Percentiles rank a stretch among this genome's conserved stretches.
Conservation (phyloP, 2,797 vertebrate genomes). For the Tinamus major region DNA sequence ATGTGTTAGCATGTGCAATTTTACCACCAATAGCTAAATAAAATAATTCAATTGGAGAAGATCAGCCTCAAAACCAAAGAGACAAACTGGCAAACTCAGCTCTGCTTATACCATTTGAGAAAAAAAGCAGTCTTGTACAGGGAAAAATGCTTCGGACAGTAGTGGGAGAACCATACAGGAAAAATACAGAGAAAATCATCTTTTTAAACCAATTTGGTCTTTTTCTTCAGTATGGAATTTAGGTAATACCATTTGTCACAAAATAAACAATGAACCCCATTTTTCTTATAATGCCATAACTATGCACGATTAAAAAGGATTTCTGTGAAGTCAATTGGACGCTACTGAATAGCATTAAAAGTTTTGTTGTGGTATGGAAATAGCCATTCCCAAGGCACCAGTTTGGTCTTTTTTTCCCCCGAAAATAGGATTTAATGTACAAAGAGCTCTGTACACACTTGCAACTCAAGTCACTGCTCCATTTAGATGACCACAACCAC, state of each 20-base stretch:
- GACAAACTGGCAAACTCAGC: background rate
- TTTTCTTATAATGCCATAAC: conserved; percentile 78
- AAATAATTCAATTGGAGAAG: background rate
- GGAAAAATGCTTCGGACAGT: background rate
- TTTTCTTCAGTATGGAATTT: background rate
- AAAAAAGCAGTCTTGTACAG: background rate
- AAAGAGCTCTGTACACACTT: background rate
- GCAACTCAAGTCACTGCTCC: accelerated
- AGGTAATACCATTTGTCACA: background rate
- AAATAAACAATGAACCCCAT: conserved; percentile 74
- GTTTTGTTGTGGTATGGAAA: conserved; percentile 27
- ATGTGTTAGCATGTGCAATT: background rate
- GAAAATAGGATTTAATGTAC: no score
- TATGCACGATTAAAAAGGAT: conserved; percentile 70
- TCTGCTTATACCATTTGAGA: background rate
- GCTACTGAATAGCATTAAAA: conserved; percentile 68
- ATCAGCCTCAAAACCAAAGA: background rate
- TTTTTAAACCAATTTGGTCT: background rate
- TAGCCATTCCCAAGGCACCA: background rate
- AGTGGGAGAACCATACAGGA: background rate
- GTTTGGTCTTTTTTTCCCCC: no score
- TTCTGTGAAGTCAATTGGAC: conserved; percentile 69
- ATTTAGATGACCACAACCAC: background rate
- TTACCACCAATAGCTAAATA: background rate
- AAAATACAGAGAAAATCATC: background rate